Evolutionary conservation across 35 echinoderm and acorn worm genomes (phyloP), one percentile per base, ranked within the genome.

Genomic region (Patiria miniata): DNA sequence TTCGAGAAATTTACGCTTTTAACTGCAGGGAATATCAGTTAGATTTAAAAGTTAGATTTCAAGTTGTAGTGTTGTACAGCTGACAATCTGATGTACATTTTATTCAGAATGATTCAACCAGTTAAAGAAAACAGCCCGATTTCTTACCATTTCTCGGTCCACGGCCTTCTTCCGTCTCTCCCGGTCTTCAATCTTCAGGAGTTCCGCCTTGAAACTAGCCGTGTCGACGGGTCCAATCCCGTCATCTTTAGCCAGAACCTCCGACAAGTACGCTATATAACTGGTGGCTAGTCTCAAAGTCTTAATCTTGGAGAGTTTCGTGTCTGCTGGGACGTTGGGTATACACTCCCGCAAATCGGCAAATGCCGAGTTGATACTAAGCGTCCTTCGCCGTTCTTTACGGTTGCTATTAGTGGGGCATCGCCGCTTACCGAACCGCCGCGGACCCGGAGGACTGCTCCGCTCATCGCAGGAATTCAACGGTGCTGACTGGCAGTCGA

Each of bases 271-370:
- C 22, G 96, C 92, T 50, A 99, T 99, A 59, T 99, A 99, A 90
- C 96, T 99, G 76, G 93, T 99, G 21, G 96, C 96, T 38, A 99
- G 87, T 69, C 96, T 69, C 37, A 99, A 80, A 56, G 96, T 99
- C 87, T 99, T 99, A 79, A 99, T 99, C 87, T 99, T 99, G 17
- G 96, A 99, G 17, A 99, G 90, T 95, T 99, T 99, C 38, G 96
- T 99, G 40, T 99, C 96, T 65, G 96, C 96, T 10, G 96, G 96
- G 23, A 99, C 96, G 79, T 99, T 94, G 8, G 96, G 96, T 77
- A 99, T 99, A 53, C 96, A 93, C 30, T 99, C 96, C 9, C 96
- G 86, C 14, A 99, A 83, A 23, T 99, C 96, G n/a, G 96, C 80
- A 44, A 99, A 99, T 2, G 96, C 96, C 2, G 92, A 87, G 85